Evolutionary conservation across 2,113 vertebrate species (phyloP).

Genomic region (Odocoileus hemionus): DNA sequence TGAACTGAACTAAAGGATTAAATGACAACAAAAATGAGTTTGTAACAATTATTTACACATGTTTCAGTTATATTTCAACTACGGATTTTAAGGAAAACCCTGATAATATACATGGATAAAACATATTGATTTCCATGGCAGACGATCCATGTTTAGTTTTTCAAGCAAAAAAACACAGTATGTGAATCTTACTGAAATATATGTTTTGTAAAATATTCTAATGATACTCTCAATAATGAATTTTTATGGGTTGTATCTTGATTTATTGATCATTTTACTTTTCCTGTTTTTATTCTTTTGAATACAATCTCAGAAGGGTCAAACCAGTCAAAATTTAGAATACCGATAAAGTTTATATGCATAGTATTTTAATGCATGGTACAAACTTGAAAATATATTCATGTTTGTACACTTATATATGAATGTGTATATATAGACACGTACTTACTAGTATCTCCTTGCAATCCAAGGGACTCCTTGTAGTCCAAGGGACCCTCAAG

Average conservation of each 20-base stretch:
- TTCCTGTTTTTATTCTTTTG: slow-evolving; percentile 33
- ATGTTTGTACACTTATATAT: neutral
- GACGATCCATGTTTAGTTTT: neutral
- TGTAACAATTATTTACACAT: neutral
- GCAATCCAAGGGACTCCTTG: neutral
- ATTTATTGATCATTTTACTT: slow-evolving; percentile 52
- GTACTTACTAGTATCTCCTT: neutral
- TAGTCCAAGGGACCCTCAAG: neutral
- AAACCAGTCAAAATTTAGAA: slow-evolving; percentile 39
- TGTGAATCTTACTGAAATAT: slow-evolving; percentile 49
- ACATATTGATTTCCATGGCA: neutral
- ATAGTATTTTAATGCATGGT: neutral
- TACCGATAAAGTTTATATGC: slow-evolving; percentile 22
- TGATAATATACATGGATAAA: neutral
- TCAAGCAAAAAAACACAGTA: neutral
- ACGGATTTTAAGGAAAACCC: neutral
- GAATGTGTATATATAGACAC: neutral
- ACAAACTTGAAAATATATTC: neutral
- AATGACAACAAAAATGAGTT: neutral
- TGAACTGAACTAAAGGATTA: neutral
- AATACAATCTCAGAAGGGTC: neutral
- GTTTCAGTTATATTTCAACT: neutral
- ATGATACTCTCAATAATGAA: slow-evolving; percentile 50
- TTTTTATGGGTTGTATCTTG: slow-evolving; percentile 55
- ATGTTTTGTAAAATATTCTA: neutral